phyloP scores from a whole-genome alignment of 1,140 invertebrate species.

The Caerostris darwini region DNA sequence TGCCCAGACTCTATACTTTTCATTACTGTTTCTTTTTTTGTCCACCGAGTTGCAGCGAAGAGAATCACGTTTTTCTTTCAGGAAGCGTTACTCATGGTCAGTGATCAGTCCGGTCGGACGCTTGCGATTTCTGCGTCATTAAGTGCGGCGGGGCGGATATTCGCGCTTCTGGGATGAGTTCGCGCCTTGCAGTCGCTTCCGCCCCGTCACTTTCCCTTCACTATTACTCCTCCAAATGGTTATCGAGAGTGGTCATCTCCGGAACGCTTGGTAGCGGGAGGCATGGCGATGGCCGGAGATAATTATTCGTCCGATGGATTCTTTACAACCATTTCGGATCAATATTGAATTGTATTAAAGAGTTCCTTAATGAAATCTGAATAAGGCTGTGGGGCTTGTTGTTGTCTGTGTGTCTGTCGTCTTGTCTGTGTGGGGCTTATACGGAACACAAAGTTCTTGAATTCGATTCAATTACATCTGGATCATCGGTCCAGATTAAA shows the following conservation, averaged over 20 bases:
- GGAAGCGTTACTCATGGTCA: constrained; percentile 41
- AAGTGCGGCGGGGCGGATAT: not conserved
- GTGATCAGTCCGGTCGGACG: not conserved
- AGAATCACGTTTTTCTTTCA: constrained; percentile 32
- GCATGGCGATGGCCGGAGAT: not conserved
- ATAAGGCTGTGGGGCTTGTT: too few relatives aligned
- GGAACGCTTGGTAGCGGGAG: not conserved
- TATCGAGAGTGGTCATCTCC: not conserved
- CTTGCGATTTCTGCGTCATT: constrained; percentile 61
- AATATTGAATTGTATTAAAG: too few relatives aligned
- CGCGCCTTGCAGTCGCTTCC: not conserved
- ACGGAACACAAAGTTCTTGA: too few relatives aligned
- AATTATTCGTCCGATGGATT: not conserved
- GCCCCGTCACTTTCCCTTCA: not conserved
- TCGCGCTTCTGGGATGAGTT: not conserved
- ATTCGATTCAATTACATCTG: too few relatives aligned
- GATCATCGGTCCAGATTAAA: too few relatives aligned
- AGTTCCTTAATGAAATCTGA: too few relatives aligned
- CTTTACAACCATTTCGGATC: too few relatives aligned
- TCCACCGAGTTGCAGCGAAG: not conserved
- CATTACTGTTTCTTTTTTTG: not conserved
- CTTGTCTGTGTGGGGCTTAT: too few relatives aligned
- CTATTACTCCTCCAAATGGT: not conserved
- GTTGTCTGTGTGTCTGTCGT: too few relatives aligned
- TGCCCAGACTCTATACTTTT: not conserved